Conservation (phyloP, 2,888 invertebrate genomes). For the Brenthis daphne region DNA sequence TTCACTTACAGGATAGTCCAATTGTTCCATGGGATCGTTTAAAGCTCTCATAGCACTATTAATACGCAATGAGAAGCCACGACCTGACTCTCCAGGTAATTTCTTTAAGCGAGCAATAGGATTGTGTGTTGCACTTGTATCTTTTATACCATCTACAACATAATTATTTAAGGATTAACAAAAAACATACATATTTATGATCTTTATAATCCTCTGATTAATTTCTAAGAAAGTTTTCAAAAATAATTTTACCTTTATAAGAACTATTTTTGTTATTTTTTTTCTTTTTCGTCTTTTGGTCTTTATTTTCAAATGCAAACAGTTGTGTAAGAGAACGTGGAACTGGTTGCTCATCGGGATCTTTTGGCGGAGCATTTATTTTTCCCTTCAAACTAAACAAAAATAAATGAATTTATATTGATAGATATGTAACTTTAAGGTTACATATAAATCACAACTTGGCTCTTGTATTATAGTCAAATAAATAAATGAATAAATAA, state of each 20-base stretch:
- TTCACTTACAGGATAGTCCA: conserved; percentile 59
- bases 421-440: background rate
- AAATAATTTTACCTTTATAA: conserved; percentile 21
- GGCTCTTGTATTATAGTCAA: background rate
- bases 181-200: background rate
- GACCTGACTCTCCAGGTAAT: conserved; percentile 83
- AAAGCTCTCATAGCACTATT: conserved; percentile 83
- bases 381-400: conserved; percentile 85
- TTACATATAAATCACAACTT: no score
- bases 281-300: conserved; percentile 46
- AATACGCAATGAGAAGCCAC: conserved; percentile 85
- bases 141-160: conserved; percentile 29
- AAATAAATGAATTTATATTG: conserved; percentile 26
- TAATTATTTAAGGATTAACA: background rate
- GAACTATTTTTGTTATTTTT: conserved; percentile 41
- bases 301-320: conserved; percentile 68
- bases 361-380: conserved; percentile 88
- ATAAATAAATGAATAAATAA: background rate
- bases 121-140: conserved; percentile 47
- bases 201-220: background rate
- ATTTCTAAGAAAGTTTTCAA: background rate
- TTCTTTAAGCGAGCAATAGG: conserved; percentile 81
- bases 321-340: conserved; percentile 87
- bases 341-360: conserved; percentile 87
- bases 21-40: conserved; percentile 51